phyloP scores from a whole-genome alignment of 1,140 invertebrate species.

The Branchinecta lynchi region DNA sequence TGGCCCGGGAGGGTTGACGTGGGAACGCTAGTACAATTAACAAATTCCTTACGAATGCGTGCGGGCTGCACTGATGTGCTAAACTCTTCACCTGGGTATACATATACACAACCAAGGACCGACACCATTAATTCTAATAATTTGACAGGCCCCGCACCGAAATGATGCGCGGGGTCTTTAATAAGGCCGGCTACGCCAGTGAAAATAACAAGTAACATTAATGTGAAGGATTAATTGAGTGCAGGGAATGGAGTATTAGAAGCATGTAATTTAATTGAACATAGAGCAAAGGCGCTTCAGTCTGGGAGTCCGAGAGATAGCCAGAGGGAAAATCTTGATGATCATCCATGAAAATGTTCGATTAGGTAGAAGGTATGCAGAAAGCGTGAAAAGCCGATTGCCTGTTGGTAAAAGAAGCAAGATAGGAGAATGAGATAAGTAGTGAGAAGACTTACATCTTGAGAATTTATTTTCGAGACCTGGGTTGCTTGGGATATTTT shows the following conservation, averaged over 20 bases:
- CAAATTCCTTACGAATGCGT: conserved; percentile 7
- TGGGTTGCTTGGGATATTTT: too few species aligned
- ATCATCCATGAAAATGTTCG: neutral
- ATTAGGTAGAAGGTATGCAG: neutral
- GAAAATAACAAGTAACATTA: conserved; percentile 10
- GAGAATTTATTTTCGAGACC: too few species aligned
- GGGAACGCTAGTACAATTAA: neutral
- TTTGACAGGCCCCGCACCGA: conserved; percentile 5
- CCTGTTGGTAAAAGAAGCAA: too few species aligned
- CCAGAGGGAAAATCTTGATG: neutral
- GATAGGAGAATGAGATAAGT: too few species aligned
- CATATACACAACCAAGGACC: neutral
- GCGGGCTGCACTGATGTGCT: neutral
- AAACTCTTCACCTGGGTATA: conserved; percentile 7
- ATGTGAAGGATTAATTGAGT: conserved; percentile 9
- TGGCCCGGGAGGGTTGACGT: neutral
- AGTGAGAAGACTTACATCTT: too few species aligned
- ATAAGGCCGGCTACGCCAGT: neutral
- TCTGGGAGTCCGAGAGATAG: neutral
- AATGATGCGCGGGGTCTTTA: neutral
- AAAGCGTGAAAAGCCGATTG: neutral
- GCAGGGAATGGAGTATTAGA: neutral
- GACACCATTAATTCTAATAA: conserved; percentile 7
- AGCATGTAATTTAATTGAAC: conserved; percentile 12
- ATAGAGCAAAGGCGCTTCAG: neutral